Evolutionary conservation across 2,888 invertebrate genomes (phyloP), one percentile per base, ranked within the genome.

Genomic region (Rhingia rostrata): DNA sequence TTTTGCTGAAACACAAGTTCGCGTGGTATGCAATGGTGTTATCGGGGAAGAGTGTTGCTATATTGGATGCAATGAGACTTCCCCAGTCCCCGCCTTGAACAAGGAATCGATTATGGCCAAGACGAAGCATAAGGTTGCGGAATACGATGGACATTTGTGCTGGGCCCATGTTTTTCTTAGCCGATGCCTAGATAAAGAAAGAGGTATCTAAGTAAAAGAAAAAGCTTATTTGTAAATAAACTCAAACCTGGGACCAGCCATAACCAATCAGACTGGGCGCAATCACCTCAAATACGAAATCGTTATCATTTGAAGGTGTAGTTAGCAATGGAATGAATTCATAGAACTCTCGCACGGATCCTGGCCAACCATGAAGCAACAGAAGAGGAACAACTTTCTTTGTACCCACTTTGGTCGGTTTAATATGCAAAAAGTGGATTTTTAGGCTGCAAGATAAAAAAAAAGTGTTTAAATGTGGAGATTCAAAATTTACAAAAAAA

Each of bases 21-120:
- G 93, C 91, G 88, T 95, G 94, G 86, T 90, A 92, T 0, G 93
- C 94, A 6, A 94, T 88, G 0, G 94, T 91, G 47, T 93, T 93
- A 4, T 93, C 92, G 0, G 95, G 95, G 88, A 93, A 96, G 7
- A 95, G 88, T 0, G 93, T 92, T 0, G 95, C 93, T 90, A 97
- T 92, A n/a, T 92, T 88, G 0, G 93, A 90, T 0, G 93, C 94
- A 49, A 97, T 93, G 0, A 93, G 5, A 0, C 95, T 92, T 0
- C 97, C 98, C 96, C 96, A 97, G 89, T 97, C 97, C 0, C 97
- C 96, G 0, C 95, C 96, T 88, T 96, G 96, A 0, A 93, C 90
- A 88, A 94, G 95, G 89, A 93, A 96, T 87, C 93, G 92, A 0
- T 93, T 87, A 88, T 93, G 93, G 0, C 95, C 95, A 2, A 97